Base-by-base conservation (phyloP, 2,888 invertebrate genomes). In the Pachymerium ferrugineum region DNA sequence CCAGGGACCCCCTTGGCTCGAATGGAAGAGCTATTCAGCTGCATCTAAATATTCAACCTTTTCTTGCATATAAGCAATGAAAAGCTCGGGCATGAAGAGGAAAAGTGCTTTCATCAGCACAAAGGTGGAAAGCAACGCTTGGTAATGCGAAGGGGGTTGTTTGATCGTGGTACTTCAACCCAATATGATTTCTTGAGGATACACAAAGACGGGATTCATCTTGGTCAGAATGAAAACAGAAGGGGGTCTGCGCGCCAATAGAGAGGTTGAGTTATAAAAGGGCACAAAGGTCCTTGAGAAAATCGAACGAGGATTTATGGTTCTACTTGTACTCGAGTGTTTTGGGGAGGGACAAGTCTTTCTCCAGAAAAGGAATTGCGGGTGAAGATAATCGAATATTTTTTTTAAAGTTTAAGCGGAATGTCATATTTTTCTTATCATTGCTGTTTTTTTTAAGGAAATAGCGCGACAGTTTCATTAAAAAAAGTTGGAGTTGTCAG, bases 211-310 rank as follows among this genome's bases (percentile, higher is more conserved):
- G 54, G n/a, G 54, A 54, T 54, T 54, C 54, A 54, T 54, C 54
- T 54, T 54, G 54, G 22, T 22, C 54, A 54, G 54, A 54, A 54
- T 54, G 54, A 54, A 54, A 54, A 54, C 54, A 54, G 54, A 54
- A 54, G 54, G 54, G 54, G 54, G 22, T 54, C 54, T 22, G 22
- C 54, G 14, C 54, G 22, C 25, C 54, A 22, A 54, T 25, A 28
- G 54, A 54, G 54, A 54, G 54, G 25, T 54, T 54, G 54, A 54
- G 54, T 54, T 54, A 54, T 54, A 54, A 54, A 54, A 54, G 54
- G 54, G 54, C 54, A 54, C 54, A 54, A 54, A 54, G 54, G 54
- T 54, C 54, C 54, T 54, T 54, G 54, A 54, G 54, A 54, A 54
- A 54, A 54, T 54, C 54, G 54, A 54, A 54, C 25, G 54, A 25